These are phyloP conservation scores for Zalophus californianus DNA, from an alignment of 2,797 vertebrate species.

Conservation along the genomic window DNA sequence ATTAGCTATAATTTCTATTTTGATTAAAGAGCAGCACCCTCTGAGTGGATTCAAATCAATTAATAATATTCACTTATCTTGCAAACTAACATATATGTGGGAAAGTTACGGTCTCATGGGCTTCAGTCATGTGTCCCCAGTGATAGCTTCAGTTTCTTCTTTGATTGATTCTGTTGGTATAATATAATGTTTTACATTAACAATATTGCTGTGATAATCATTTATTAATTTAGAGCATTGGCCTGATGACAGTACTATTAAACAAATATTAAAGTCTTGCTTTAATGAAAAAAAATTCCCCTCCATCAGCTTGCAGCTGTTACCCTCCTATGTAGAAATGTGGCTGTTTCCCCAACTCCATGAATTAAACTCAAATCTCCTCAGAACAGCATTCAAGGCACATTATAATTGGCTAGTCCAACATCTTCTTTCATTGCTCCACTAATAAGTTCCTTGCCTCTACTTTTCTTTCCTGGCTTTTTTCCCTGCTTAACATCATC, in stretches of 20 bases:
- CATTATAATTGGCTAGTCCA: background rate
- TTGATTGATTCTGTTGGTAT: constrained; percentile 43
- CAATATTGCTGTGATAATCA: constrained; percentile 5
- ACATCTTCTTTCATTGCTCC: background rate
- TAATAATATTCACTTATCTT: constrained; percentile 67
- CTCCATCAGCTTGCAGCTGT: background rate
- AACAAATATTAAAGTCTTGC: background rate
- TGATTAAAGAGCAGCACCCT: constrained; percentile 74
- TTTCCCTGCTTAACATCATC: background rate
- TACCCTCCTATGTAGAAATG: background rate
- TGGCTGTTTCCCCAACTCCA: background rate
- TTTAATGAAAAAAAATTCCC: constrained; percentile 18
- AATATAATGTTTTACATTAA: constrained; percentile 41
- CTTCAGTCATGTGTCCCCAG: background rate
- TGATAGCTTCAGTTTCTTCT: background rate
- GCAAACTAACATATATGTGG: constrained; percentile 43
- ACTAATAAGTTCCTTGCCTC: background rate
- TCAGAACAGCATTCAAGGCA: background rate
- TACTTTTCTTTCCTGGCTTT: background rate
- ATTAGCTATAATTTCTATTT: constrained; percentile 74
- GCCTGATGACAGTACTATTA: background rate
- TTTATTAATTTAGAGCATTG: constrained; percentile 52
- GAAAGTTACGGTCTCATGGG: background rate
- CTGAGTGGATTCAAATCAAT: constrained; percentile 74
- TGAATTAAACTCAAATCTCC: background rate